Evolutionary conservation across 2,113 vertebrate species (phyloP), one percentile per base, ranked within the genome.

Genomic region (Gracilinanus agilis): DNA sequence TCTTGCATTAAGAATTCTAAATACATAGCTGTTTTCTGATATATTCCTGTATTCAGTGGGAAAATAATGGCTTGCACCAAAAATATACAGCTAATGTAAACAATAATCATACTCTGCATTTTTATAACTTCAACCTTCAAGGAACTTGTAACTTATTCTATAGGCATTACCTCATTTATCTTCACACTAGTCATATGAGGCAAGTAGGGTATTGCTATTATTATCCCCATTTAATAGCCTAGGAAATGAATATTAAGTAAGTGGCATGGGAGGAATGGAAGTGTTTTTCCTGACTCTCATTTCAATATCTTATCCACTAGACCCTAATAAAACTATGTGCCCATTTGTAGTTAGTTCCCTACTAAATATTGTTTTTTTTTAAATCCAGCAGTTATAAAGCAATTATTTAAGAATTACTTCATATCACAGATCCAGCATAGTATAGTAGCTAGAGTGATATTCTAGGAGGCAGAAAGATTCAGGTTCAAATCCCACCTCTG

Each of bases 101-200:
- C 67, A 83, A 40, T 67, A 90, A 16, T 91, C 91, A 44, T 92
- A 56, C 54, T 95, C 90, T 90, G 83, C 96, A 92, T 93, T 96
- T 96, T 96, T 96, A 53, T 95, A 93, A 96, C 58, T 95, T 95
- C 67, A 83, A 83, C 90, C 91, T 96, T 92, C 56, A 61, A 55
- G 55, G 89, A 95, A 89, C 61, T 95, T 54, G 94, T 19, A 93
- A 88, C 44, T 97, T 97, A 96, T 90, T 90, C 94, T 95, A 94
- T 90, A 92, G 90, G 83, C 90, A 95, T 83, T 83, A 93, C 91
- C 89, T 95, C 94, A 23, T 93, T 94, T 54, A 92, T 96, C 91
- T 96, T 95, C 91, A 89, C 92, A 95, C 95, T 0, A 90, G 16
- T 61, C 54, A 67, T 49, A 23, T 88, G 92, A 92, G 92, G 88